Evolutionary conservation across 2,888 invertebrate species (phyloP), one percentile per base, ranked within the genome.

Genomic region (Cephonodes hylas): DNA sequence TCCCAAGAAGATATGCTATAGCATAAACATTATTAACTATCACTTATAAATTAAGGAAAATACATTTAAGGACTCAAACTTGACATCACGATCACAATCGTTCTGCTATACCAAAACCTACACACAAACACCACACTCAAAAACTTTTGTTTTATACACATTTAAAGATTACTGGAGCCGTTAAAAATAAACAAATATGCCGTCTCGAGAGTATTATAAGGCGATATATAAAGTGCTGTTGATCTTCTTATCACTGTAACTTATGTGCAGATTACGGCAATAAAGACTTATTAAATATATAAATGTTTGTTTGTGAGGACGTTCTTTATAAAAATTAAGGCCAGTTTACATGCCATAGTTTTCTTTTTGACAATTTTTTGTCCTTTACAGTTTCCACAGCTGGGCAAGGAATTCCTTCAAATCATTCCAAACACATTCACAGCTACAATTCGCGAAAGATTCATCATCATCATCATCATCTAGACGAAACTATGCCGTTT

Each of bases 201-300:
- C 60, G 67, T 63, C 69, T 69, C 62, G 71, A 79, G 75, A 76
- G 69, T 70, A 76, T 80, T 74, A 80, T 80, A 81, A 66, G 76
- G 71, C 80, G 78, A 83, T 79, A 80, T 77, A 80, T 80, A 77
- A 76, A 75, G 70, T 69, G 72, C 65, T 75, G 73, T 78, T 87
- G 88, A 90, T 86, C 91, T 87, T 80, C 84, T 90, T 89, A 91
- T 85, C 85, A 84, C 72, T 80, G 84, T 91, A 88, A 90, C 82
- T 88, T 89, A 91, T 90, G 88, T 83, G 77, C 83, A 81, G 91
- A 85, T 91, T 90, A 91, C 65, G 71, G 84, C 84, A 83, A 90
- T 91, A 91, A 89, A 91, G 89, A 86, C 81, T 86, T 91, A 90
- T 89, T 90, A 60, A 60, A 60, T 53, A 59, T 27, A 53, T 60